phyloP scores from a whole-genome alignment of 2,113 vertebrate genomes.

The Urocynchramus pylzowi region DNA sequence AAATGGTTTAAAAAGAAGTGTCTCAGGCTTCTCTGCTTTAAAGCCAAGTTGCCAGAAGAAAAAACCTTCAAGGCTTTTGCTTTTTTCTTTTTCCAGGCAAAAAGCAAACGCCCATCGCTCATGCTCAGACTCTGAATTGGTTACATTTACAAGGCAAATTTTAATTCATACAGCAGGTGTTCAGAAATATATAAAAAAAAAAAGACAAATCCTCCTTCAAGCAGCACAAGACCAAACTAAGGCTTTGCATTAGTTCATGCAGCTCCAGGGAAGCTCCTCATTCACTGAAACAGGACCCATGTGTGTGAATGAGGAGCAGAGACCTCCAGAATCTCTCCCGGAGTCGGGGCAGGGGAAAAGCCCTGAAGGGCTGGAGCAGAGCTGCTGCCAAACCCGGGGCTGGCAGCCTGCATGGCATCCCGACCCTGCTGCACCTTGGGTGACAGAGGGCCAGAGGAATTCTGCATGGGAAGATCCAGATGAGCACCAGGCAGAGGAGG shows the following conservation, averaged over 20 bases:
- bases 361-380: background rate
- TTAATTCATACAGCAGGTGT: slow-evolving; percentile 56
- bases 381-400: background rate
- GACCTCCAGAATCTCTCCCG: background rate
- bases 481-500: background rate
- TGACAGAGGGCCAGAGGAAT: background rate
- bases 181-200: background rate
- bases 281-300: background rate
- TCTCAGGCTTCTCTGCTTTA: background rate
- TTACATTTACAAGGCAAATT: slow-evolving; percentile 63
- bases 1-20: background rate
- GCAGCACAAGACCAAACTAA: background rate
- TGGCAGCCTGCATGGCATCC: background rate
- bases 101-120: background rate
- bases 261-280: background rate
- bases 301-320: background rate
- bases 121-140: background rate
- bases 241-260: background rate
- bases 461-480: slow-evolving; percentile 1
- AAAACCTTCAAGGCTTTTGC: background rate
- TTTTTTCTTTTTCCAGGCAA: background rate
- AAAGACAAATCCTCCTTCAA: background rate
- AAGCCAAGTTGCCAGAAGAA: background rate
- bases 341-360: accelerated
- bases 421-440: accelerated